Base-by-base conservation (phyloP, 2,113 vertebrate genomes). In the Sterrhoptilus dennistouni region DNA sequence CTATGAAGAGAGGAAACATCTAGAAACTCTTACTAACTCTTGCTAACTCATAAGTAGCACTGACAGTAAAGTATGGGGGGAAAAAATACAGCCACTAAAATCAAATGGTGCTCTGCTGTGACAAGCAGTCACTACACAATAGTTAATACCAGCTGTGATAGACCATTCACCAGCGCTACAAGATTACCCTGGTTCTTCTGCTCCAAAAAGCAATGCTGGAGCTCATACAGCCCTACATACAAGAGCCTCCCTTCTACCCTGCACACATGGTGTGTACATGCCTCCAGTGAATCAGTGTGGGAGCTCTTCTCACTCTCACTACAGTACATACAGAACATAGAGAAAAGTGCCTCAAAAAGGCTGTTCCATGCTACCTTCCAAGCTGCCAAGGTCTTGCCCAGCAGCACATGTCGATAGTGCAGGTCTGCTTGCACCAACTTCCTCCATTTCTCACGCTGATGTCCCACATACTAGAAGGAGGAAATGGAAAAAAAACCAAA, bases 351-450 rank as follows among this genome's bases (percentile, higher is more conserved):
- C 38, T 52, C 33, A 23, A 27, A 65, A 60, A 65, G 28, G 29
- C 52, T 12, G 6, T 8, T 57, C 28, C 40, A 36, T 60, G 96
- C 68, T 96, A 98, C 98, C 98, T 97, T 98, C 99, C 99, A 99
- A 66, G 95, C 96, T 7, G 40, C 70, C 84, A 99, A 87, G 3
- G 90, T 94, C 64, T 96, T 97, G 85, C 80, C 92, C 49, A 98
- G 97, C 65, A 98, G 57, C 0, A 17, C 17, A 36, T 14, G 97
- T 64, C 2, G 89, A 96, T 96, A 94, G 38, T 98, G 97, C 19
- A 36, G 13, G 9, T 97, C 97, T 8, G 98, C 99, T 18, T 45
- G 92, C n/a, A 59, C 63, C 75, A 70, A 53, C 95, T 97, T 98
- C 74, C 88, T 95, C 60, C 95, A 96, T 56, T 99, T 98, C 4